Evolutionary conservation across 2,797 vertebrate genomes (phyloP).

Genomic region (Clamator glandarius): DNA sequence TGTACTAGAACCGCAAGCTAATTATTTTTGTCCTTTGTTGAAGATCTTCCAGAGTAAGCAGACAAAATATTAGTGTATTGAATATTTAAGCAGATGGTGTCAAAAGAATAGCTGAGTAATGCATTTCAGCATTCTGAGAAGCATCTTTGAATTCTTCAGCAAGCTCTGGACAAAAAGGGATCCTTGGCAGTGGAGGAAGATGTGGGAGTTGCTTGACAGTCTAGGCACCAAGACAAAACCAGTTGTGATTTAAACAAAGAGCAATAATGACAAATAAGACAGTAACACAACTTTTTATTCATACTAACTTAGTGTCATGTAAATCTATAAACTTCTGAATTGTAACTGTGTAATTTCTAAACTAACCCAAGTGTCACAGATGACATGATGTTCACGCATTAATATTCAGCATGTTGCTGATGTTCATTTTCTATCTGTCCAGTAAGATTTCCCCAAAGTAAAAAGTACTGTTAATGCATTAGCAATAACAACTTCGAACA

Average conservation of each 20-base stretch:
- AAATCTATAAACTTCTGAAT: not conserved
- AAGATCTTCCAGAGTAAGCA: not conserved
- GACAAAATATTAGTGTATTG: not conserved
- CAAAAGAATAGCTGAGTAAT: not conserved
- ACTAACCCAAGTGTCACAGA: not conserved
- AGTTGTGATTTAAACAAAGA: not conserved
- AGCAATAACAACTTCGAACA: not conserved
- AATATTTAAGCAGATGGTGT: not conserved
- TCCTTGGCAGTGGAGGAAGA: slow-evolving; percentile 41
- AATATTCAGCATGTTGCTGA: not conserved
- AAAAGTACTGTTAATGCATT: not conserved
- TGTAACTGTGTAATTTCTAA: not conserved
- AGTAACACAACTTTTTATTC: not conserved
- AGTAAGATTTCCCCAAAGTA: not conserved
- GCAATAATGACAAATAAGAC: not conserved
- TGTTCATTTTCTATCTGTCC: not conserved
- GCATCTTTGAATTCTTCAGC: slow-evolving; percentile 2
- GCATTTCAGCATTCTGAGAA: slow-evolving; percentile 48
- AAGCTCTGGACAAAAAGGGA: not conserved
- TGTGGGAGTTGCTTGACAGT: slow-evolving; percentile 3
- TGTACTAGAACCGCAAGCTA: slow-evolving; percentile 32
- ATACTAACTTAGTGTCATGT: not conserved
- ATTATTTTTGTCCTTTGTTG: slow-evolving; percentile 42
- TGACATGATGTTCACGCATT: not conserved
- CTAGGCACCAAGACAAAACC: not conserved